phyloP scores from a whole-genome alignment of 2,113 vertebrate genomes.

The Prionailurus viverrinus region DNA sequence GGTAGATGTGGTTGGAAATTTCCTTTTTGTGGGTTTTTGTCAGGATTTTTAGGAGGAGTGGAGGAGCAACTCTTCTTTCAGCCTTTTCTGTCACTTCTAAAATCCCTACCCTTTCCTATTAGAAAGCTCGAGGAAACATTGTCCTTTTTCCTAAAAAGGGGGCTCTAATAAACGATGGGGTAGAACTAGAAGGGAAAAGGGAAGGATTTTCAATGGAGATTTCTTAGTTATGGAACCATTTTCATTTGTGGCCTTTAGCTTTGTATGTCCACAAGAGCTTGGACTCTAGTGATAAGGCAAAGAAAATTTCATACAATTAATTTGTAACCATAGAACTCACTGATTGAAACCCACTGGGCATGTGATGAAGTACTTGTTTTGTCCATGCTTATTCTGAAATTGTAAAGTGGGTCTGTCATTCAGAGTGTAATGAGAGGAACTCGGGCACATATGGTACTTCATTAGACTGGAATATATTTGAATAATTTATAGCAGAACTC shows the following conservation, averaged over 20 bases:
- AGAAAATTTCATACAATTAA: conserved; percentile 43
- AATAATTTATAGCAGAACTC: conserved; percentile 51
- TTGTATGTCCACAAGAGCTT: background rate
- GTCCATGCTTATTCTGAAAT: conserved; percentile 65
- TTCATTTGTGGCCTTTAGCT: background rate
- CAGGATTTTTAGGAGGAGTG: background rate
- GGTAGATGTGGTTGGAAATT: background rate
- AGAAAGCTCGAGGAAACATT: background rate
- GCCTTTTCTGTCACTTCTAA: conserved; percentile 15
- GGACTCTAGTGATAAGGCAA: conserved; percentile 25
- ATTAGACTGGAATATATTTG: conserved; percentile 66
- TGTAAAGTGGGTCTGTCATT: conserved; percentile 64
- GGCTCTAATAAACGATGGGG: background rate
- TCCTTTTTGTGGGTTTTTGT: background rate
- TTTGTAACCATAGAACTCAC: conserved; percentile 48
- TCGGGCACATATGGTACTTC: conserved; percentile 60
- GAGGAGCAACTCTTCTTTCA: background rate
- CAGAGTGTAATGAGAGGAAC: conserved; percentile 59
- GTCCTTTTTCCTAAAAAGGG: background rate
- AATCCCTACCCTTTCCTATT: conserved; percentile 9
- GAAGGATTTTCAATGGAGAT: conserved; percentile 26
- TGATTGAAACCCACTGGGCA: conserved; percentile 51
- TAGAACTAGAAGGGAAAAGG: background rate
- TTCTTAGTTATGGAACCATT: background rate
- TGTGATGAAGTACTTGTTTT: conserved; percentile 69